Percentiles rank a stretch among this genome's conserved stretches.
These are phyloP conservation scores for Pipra filicauda DNA, from an alignment of 2,113 vertebrate species.

Conservation along the genomic window DNA sequence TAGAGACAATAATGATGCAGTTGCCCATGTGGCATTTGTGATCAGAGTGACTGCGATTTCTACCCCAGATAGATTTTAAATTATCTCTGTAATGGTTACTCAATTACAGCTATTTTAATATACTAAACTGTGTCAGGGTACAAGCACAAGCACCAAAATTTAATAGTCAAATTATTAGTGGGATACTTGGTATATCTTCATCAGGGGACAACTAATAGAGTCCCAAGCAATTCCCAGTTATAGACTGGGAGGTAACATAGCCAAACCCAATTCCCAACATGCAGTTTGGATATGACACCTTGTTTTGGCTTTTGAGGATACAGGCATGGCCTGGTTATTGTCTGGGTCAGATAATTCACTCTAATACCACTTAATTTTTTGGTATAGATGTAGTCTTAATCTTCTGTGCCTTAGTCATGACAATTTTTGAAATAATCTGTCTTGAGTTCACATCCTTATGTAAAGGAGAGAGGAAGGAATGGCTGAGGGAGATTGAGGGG, in stretches of 20 bases:
- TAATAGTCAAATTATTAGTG: not conserved
- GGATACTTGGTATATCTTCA: not conserved
- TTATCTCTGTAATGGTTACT: not conserved
- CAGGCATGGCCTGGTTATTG: not conserved
- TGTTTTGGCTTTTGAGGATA: not conserved
- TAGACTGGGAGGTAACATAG: not conserved
- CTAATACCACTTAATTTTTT: not conserved
- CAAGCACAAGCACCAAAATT: not conserved
- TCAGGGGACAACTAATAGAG: not conserved
- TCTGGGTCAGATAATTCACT: not conserved
- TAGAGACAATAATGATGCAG: not conserved
- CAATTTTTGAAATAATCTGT: not conserved
- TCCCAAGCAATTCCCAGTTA: not conserved
- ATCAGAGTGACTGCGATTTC: not conserved
- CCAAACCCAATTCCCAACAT: not conserved
- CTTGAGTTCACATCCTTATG: not conserved
- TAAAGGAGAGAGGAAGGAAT: conserved; percentile 9
- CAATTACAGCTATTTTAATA: not conserved
- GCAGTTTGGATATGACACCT: not conserved
- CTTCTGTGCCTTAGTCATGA: not conserved
- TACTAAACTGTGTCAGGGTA: not conserved
- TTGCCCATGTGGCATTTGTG: not conserved
- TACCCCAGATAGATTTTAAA: not conserved
- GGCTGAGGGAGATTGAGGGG: not conserved
- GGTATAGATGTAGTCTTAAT: not conserved